Evolutionary conservation across 2,888 invertebrate genomes (phyloP), one percentile per base, ranked within the genome.

Genomic region (Aphodius sticticus): DNA sequence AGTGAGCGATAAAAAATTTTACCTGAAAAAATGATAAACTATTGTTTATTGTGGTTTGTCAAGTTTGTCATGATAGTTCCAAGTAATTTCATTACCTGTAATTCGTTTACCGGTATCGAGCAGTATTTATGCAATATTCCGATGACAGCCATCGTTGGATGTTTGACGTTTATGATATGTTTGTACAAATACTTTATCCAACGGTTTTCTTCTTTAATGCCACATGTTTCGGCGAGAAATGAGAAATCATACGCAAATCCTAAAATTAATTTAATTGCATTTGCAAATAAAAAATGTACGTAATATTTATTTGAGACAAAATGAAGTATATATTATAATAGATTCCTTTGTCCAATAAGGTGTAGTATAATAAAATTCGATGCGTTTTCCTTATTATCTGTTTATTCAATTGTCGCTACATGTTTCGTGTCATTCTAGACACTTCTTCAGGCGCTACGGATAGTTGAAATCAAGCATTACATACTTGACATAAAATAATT

Each of bases 181-280:
- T 96, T 96, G 91, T 96, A 97, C 0, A 97, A 91, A 0, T 95
- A 95, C 85, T 93, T 93, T 15, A 97, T 94, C 90, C 93, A 94
- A 87, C 96, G 96, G 80, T 95, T 93, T 75, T 95, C 93, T 4
- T 96, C 94, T 16, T 88, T 89, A 76, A 97, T 91, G 3, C 92
- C 93, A 86, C 96, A 96, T 5, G 92, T 92, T 16, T 91, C 87
- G 77, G 81, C 85, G 71, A 92, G 86, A 85, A 92, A 92, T 12
- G 91, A 91, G 84, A 90, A 91, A 53, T 84, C 83, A 83, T 89
- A 91, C 76, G 86, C 83, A 84, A 92, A 92, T 12, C 92, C 92
- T 85, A 87, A 88, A 86, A 89, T 26, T 26, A 26, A 26, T 2
- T 3, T 26, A 26, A 26, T 3, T 26, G 26, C 26, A 26, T 1